Conservation (phyloP, 1,140 invertebrate genomes). For the Drosophila ohnishii region DNA sequence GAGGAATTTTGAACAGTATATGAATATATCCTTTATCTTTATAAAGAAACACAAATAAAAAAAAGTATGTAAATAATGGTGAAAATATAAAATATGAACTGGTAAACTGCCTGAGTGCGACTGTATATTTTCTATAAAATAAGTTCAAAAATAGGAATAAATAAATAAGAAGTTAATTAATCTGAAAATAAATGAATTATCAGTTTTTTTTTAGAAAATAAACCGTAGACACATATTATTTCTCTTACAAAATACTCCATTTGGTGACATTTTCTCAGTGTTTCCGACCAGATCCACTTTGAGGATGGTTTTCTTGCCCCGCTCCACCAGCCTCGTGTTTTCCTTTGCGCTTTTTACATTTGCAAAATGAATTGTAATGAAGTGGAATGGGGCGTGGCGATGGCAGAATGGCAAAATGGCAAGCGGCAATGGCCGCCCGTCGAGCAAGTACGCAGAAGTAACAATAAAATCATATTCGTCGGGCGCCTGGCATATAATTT, state of each 20-base stretch:
- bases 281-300: conserved; percentile 31
- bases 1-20: not conserved
- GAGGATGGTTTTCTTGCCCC: conserved; percentile 20
- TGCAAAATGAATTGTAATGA: conserved; percentile 81
- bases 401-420: conserved; percentile 10
- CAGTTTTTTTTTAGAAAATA: not conserved
- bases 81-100: not conserved
- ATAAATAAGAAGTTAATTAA: not conserved
- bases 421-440: conserved; percentile 57
- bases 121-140: not conserved
- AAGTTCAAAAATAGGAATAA: not conserved
- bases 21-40: too few relatives aligned
- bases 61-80: not conserved
- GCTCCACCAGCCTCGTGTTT: conserved; percentile 20
- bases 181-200: not conserved
- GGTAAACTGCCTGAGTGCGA: not conserved
- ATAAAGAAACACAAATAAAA: not conserved
- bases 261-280: not conserved
- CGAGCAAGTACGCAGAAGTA: conserved; percentile 44
- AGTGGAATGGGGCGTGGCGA: conserved; percentile 61
- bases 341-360: conserved; percentile 71
- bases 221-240: not conserved
- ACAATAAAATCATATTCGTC: conserved; percentile 82
- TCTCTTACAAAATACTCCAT: rapidly evolving
- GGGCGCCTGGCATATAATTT: conserved; percentile 74